phyloP scores from a whole-genome alignment of 2,797 vertebrate genomes.

The Lepidocolaptes lacrymiger region DNA sequence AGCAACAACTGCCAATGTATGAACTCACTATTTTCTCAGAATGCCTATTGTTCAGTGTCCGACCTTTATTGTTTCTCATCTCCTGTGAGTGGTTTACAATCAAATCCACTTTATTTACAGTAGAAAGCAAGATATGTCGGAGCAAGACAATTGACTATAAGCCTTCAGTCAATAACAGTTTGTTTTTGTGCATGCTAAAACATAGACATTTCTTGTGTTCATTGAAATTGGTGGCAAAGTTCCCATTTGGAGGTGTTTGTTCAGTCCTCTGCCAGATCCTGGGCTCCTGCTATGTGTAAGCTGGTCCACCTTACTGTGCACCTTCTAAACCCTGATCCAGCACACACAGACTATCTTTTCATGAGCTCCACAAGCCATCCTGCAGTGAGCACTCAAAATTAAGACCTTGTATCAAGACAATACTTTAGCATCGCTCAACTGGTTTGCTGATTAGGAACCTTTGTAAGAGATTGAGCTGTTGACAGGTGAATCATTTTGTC shows the following conservation, averaged over 20 bases:
- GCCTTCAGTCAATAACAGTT: constrained; percentile 27
- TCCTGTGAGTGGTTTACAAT: constrained; percentile 47
- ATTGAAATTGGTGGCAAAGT: not conserved
- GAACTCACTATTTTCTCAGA: constrained; percentile 62
- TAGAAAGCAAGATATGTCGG: constrained; percentile 38
- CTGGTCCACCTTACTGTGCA: not conserved
- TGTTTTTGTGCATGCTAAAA: constrained; percentile 12
- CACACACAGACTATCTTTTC: not conserved
- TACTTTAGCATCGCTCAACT: not conserved
- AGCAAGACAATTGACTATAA: constrained; percentile 24
- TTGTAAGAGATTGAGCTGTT: constrained; percentile 9
- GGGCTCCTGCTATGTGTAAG: not conserved
- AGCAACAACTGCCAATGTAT: constrained; percentile 39
- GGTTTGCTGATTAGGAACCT: constrained; percentile 24
- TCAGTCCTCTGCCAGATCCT: not conserved
- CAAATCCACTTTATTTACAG: constrained; percentile 51
- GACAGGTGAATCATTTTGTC: constrained; percentile 45
- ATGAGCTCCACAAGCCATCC: not conserved
- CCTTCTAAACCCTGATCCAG: not conserved
- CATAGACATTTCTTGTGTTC: not conserved
- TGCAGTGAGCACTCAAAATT: not conserved
- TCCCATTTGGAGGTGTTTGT: constrained; percentile 3
- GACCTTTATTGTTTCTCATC: constrained; percentile 53
- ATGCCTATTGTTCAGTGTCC: constrained; percentile 1
- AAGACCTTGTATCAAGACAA: not conserved